Base-by-base conservation (phyloP, 2,888 invertebrate species). In the Candidula unifasciata region DNA sequence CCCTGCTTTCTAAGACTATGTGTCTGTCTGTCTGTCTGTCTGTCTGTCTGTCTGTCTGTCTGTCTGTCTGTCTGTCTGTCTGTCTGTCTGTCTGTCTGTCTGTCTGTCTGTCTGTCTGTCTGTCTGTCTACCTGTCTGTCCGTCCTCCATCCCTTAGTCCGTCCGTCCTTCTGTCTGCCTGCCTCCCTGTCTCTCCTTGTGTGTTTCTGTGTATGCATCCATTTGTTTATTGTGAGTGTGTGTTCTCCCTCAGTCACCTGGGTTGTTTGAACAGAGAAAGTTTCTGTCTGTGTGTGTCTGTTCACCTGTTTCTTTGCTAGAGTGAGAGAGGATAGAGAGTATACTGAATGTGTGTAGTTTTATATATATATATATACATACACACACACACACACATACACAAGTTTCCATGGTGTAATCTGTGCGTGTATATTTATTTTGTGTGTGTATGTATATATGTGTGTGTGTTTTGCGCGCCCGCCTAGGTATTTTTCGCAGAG, bases 11-110 rank as follows among this genome's bases (percentile, higher is more conserved):
- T 44, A n/a, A n/a, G 44, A 6, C 44, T 44, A 10, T 78, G 3
- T 78, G 57, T 78, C 57, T 78, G 57, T 78, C 76, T 76, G 37
- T 76, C 76, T 76, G 37, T 76, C 77, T 77, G 27, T 57, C 57
- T 30, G 52, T 77, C 77, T 77, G 27, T 77, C 30, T 77, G 27
- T 77, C 18, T 77, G 54, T 77, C 54, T 57, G 54, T 77, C 52
- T 77, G 54, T 77, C 77, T 77, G 30, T 77, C 54, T 77, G 24
- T 76, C 76, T 76, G 24, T 71, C 71, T 71, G n/a, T 71, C 71
- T 71, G 33, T 71, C 27, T 76, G 44, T 52, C 44, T 76, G 27
- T 76, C 76, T 76, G n/a, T 76, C 76, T 76, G 35, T 76, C 76
- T 76, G 24, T 52, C 18, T 52, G 35, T 52, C 37, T 76, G 52